Base-by-base conservation (phyloP, 2,888 invertebrate genomes). In the Tubiluchus corallicola region DNA sequence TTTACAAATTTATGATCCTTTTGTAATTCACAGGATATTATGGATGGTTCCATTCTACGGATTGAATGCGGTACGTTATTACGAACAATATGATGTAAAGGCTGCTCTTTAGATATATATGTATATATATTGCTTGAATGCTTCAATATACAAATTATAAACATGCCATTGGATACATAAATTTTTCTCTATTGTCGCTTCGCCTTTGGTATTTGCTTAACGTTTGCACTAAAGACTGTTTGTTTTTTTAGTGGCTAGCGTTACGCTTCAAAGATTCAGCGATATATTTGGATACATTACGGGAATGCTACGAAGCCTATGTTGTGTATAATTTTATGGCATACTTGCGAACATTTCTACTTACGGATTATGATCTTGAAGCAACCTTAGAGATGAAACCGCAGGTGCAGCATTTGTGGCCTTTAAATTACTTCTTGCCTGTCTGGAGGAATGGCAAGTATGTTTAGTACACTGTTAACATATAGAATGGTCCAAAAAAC, bases 31-130 rank as follows among this genome's bases (percentile, higher is more conserved):
- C 66, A 82, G 84, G 63, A 82, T 92, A 63, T 63, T 92, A 53
- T 90, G 90, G 88, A 92, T 92, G 92, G 90, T 92, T 44, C 92
- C 92, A 48, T 88, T 92, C 55, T 92, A 92, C 71, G 85, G 88
- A 37, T 66, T 84, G 4, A 88, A 92, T 74, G 87, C 90, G 52
- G 82, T 82, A n/a, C n/a, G n/a, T n/a, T n/a, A n/a, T n/a, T n/a
- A n/a, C n/a, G n/a, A n/a, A n/a, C n/a, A n/a, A n/a, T n/a, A 39
- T 29, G 29, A 29, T 29, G 5, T 29, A 29, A n/a, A n/a, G n/a
- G n/a, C n/a, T n/a, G n/a, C n/a, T n/a, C n/a, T n/a, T n/a, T n/a
- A n/a, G n/a, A n/a, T n/a, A n/a, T n/a, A n/a, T n/a, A n/a, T n/a
- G n/a, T n/a, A n/a, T n/a, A n/a, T n/a, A n/a, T n/a, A n/a, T n/a